phyloP scores from a whole-genome alignment of 2,797 vertebrate species.

The Gymnoscopelus braueri region DNA sequence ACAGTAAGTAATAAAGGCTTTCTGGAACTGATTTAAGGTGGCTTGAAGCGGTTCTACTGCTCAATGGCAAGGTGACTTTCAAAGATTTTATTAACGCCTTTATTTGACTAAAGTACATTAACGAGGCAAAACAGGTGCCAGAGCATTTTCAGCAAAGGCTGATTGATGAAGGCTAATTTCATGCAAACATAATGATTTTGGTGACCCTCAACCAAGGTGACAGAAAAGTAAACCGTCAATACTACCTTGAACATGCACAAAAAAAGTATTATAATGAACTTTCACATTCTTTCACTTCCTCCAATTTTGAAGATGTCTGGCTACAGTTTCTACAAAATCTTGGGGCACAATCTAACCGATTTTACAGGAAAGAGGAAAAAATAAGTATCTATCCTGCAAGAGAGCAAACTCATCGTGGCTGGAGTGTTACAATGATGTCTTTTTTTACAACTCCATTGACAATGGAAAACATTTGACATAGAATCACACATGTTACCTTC shows the following conservation, averaged over 20 bases:
- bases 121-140: slow-evolving; percentile 46
- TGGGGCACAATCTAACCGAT: slow-evolving; percentile 26
- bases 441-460: slow-evolving; percentile 60
- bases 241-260: slow-evolving; percentile 3
- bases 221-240: slow-evolving; percentile 24
- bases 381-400: too few species aligned
- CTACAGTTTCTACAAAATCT: slow-evolving; percentile 43
- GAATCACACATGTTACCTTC: slow-evolving; percentile 42
- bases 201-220: slow-evolving; percentile 44
- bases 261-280: too few species aligned
- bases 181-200: slow-evolving; percentile 25
- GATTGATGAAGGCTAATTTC: slow-evolving; percentile 47
- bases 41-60: slow-evolving; percentile 32
- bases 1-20: slow-evolving; percentile 20
- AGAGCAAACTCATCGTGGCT: slow-evolving; percentile 9
- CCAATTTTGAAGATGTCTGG: slow-evolving; percentile 54
- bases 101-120: slow-evolving; percentile 41
- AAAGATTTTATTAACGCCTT: slow-evolving; percentile 49
- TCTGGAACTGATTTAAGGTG: slow-evolving; percentile 25
- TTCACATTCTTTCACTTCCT: slow-evolving; percentile 51
- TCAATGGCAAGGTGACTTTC: slow-evolving; percentile 59
- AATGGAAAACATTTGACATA: slow-evolving; percentile 30
- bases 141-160: slow-evolving; percentile 35
- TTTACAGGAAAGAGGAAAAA: too few species aligned
- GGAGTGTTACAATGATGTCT: slow-evolving; percentile 47